phyloP scores from a whole-genome alignment of 1,140 invertebrate genomes.

The Littorina saxatilis region DNA sequence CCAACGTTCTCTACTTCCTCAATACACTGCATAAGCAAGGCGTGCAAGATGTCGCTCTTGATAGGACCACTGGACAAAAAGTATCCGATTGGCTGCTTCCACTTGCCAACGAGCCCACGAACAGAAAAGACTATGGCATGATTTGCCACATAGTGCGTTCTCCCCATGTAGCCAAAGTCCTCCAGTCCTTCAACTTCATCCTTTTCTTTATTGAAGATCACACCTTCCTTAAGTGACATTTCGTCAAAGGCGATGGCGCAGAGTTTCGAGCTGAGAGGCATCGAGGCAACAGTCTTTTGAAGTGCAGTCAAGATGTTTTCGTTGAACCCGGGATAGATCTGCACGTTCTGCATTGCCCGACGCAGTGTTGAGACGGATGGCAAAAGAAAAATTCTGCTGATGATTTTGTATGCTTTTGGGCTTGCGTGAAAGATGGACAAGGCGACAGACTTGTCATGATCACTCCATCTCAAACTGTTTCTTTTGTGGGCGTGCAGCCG shows the following conservation, averaged over 20 bases:
- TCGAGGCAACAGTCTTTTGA: background rate
- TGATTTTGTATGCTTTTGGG: too few relatives aligned
- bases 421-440: background rate
- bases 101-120: background rate
- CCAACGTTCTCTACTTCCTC: background rate
- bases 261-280: background rate
- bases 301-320: background rate
- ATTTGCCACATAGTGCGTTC: background rate
- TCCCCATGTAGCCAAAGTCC: background rate
- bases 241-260: background rate
- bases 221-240: background rate
- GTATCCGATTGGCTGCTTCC: conserved; percentile 6
- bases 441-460: background rate
- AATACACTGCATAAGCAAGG: background rate
- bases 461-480: background rate
- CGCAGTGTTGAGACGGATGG: background rate
- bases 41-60: background rate
- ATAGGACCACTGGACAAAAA: background rate
- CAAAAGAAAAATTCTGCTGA: background rate
- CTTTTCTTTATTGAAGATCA: background rate
- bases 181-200: background rate
- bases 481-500: background rate
- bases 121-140: background rate
- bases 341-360: background rate
- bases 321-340: conserved; percentile 3